phyloP scores from a whole-genome alignment of 2,113 vertebrate species.

The Albula goreensis region DNA sequence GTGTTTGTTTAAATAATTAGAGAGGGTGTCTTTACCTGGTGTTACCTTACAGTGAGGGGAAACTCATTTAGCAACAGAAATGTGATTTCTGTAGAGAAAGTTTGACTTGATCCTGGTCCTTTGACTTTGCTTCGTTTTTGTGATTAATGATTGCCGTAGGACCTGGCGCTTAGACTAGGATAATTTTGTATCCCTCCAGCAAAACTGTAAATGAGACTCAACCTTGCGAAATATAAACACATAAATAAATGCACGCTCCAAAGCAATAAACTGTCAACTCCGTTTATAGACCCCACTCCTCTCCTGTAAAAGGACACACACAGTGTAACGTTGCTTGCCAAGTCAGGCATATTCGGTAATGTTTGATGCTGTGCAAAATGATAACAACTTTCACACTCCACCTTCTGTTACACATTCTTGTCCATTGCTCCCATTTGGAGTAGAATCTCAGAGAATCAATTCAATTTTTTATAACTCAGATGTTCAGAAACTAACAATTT shows the following conservation, averaged over 20 bases:
- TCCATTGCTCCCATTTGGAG: neutral
- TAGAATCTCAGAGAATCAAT: neutral
- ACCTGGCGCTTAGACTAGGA: neutral
- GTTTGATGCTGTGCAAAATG: neutral
- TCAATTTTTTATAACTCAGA: too few relatives aligned
- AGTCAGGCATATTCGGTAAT: neutral
- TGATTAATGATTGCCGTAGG: neutral
- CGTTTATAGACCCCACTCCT: neutral
- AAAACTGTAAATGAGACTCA: neutral
- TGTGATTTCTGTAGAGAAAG: neutral
- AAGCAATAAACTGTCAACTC: neutral
- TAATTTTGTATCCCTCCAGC: neutral
- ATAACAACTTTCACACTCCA: neutral
- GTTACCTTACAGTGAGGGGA: neutral
- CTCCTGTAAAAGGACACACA: neutral
- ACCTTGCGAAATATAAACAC: neutral
- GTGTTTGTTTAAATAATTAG: neutral
- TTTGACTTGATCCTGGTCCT: neutral
- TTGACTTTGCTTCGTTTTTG: neutral
- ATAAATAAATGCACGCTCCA: constrained; percentile 1
- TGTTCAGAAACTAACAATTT: too few relatives aligned
- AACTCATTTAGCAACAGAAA: neutral
- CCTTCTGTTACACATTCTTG: neutral
- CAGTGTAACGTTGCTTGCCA: neutral
- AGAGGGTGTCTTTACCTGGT: neutral